Evolutionary conservation across 64 coral and sea anemone species (phyloP), one percentile per base, ranked within the genome.

Genomic region (Montipora cactus): DNA sequence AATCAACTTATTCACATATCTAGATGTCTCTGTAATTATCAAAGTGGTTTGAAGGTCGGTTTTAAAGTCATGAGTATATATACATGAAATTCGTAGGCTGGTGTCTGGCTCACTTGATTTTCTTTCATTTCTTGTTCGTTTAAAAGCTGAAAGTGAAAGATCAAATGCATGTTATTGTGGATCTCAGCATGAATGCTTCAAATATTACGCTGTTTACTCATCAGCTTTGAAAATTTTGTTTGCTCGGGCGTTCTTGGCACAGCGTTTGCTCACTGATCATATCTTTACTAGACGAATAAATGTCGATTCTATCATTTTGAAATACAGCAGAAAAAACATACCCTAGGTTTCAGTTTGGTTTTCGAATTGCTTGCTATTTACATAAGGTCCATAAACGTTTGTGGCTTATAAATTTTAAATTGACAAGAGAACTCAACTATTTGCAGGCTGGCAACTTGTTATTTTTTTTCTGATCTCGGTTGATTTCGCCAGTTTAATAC

Each of bases 191-290:
- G 62, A 20, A 71, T 8, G 47, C 82, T 19, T 49, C 47, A 86
- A 86, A 86, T 86, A 86, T 86, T 86, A 37, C 28, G 3, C 44
- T 68, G 16, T 68, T 83, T 83, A 12, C 37, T 15, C 0, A 46
- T 68, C 18, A 16, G 19, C 46, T 86, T 3, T 49, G 45, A 72
- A 72, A 37, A 37, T 49, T 6, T 2, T 37, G 21, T 86, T 52
- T 86, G 61, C 51, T 86, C 71, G 64, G 28, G 66, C n/a, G 6
- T 5, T 6, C 53, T 8, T 57, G 53, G 11, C 7, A 11, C 53
- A 57, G 37, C 37, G 37, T 37, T 57, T 57, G 7, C 6, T 57
- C 53, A 57, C 11, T 57, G 53, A 8, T 57, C 11, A 1, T 57
- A 6, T 8, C 11, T 11, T 57, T 57, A 57, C 6, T 57, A 68